Percentiles rank a stretch among this genome's conserved stretches.
Conservation (phyloP, 2,113 vertebrate species). For the Castor canadensis region DNA sequence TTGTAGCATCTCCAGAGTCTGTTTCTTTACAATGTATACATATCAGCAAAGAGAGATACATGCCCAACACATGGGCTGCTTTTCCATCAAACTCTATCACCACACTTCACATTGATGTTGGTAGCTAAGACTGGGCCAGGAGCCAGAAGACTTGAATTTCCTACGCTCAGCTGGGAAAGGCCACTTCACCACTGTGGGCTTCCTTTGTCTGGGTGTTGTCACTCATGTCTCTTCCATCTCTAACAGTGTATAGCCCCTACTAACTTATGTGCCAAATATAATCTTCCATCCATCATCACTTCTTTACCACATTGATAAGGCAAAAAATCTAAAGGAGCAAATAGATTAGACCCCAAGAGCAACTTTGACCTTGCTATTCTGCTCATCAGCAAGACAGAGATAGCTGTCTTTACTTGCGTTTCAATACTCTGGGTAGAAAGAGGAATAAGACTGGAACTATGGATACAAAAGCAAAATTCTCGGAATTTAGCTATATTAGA, state of each 20-base stretch:
- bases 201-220: background rate
- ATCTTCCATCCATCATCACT: background rate
- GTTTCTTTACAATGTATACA: background rate
- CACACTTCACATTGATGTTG: background rate
- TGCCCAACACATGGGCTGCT: background rate
- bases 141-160: too few relatives aligned
- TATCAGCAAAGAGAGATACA: background rate
- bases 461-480: background rate
- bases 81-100: background rate
- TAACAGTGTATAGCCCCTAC: background rate
- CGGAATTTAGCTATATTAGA: background rate
- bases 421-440: background rate
- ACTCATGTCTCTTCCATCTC: background rate
- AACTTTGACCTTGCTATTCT: background rate
- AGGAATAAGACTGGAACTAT: background rate
- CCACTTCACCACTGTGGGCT: rapidly evolving
- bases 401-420: background rate
- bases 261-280: background rate
- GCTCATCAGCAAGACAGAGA: background rate
- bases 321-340: background rate
- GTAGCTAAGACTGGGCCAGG: rapidly evolving
- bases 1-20: background rate
- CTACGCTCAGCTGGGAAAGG: too few relatives aligned
- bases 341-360: background rate
- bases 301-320: background rate